These are phyloP conservation scores for Sitodiplosis mosellana DNA, from an alignment of 1,140 invertebrate species.

Conservation along the genomic window DNA sequence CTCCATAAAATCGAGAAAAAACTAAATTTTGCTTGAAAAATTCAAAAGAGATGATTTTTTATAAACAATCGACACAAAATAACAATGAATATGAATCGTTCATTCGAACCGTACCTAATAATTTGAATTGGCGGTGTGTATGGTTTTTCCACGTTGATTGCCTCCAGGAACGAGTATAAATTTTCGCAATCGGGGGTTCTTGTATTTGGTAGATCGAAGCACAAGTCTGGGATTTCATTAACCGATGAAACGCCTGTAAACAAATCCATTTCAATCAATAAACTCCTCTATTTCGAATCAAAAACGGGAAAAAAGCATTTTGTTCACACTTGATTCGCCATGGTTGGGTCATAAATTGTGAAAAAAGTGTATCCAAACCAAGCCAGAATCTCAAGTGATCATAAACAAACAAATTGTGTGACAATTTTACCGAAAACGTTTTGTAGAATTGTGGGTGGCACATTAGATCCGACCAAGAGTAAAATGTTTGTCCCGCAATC, in stretches of 20 bases:
- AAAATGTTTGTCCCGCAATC: conserved; percentile 72
- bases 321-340: background rate
- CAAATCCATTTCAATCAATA: too few species aligned
- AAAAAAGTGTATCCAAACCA: too few species aligned
- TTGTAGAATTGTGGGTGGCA: conserved; percentile 55
- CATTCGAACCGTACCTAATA: conserved; percentile 43
- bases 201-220: conserved; percentile 60
- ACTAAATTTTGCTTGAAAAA: too few species aligned
- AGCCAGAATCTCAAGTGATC: too few species aligned
- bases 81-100: too few species aligned
- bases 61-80: too few species aligned
- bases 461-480: conserved; percentile 70
- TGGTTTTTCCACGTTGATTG: conserved; percentile 71
- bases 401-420: too few species aligned
- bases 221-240: conserved; percentile 33
- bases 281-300: conserved; percentile 1
- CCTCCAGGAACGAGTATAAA: conserved; percentile 62
- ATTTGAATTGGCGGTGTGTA: conserved; percentile 58
- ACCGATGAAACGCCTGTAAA: conserved; percentile 35
- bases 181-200: conserved; percentile 56
- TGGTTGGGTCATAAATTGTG: too few species aligned
- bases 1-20: too few species aligned
- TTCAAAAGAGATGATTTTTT: too few species aligned
- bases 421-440: conserved; percentile 40
- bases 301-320: conserved; percentile 1